A percentile compares a stretch with the other conserved stretches of the same genome.
Conservation (phyloP, 2,888 invertebrate species). For the Ochropleura plecta region DNA sequence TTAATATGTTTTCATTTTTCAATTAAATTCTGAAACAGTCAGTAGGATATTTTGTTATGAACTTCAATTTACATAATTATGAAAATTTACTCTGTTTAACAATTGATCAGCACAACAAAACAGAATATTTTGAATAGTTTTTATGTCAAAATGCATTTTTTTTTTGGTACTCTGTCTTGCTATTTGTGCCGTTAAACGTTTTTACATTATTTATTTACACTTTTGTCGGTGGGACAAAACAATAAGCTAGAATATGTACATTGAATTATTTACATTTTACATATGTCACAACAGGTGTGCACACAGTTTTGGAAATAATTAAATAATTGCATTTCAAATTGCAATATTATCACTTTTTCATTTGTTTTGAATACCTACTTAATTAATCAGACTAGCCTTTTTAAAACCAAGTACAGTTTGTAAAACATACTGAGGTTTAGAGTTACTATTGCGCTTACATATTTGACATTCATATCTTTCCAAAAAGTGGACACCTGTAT, state of each 20-base stretch:
- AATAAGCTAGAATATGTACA: constrained; percentile 82
- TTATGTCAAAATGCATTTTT: constrained; percentile 41
- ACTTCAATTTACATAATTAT: constrained; percentile 63
- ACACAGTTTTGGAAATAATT: constrained; percentile 59
- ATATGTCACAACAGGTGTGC: constrained; percentile 53
- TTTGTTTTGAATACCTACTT: constrained; percentile 71
- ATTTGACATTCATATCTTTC: constrained; percentile 46
- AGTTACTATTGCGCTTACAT: constrained; percentile 22
- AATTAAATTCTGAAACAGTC: constrained; percentile 48
- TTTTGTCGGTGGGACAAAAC: constrained; percentile 85
- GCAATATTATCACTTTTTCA: constrained; percentile 66
- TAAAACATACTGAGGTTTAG: constrained; percentile 26
- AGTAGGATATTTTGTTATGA: constrained; percentile 39
- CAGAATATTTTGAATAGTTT: constrained; percentile 44
- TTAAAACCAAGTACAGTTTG: constrained; percentile 35
- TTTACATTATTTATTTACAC: constrained; percentile 72
- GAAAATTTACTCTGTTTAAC: constrained; percentile 57
- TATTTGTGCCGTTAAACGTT: constrained; percentile 66
- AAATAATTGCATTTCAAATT: constrained; percentile 28
- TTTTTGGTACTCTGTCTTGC: constrained; percentile 39
- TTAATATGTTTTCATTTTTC: constrained; percentile 57
- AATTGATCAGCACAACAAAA: constrained; percentile 63
- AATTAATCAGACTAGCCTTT: constrained; percentile 44
- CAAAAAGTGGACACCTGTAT: constrained; percentile 45
- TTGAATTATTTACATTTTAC: constrained; percentile 68